Conservation (phyloP, 2,797 vertebrate genomes). For the Moxostoma hubbsi region DNA sequence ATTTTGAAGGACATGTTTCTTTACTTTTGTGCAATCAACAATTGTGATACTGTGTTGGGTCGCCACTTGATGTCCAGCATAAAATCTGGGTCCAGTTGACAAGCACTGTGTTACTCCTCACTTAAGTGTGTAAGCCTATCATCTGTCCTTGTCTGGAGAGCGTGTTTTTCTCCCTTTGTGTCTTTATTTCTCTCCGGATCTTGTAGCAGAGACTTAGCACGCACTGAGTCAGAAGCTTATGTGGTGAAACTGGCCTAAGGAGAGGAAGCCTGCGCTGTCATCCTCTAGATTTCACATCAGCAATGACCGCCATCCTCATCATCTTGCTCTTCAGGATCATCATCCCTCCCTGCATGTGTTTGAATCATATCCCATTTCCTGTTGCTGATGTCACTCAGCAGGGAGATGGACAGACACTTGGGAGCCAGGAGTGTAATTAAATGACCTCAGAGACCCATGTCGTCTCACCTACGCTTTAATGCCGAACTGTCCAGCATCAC, state of each 20-base stretch:
- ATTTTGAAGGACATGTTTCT: no score
- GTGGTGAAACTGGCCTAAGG: conserved; percentile 9
- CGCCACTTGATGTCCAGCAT: background rate
- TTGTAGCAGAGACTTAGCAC: conserved; percentile 2
- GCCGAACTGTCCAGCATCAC: conserved; percentile 1
- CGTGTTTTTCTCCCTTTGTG: background rate
- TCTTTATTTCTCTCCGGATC: background rate
- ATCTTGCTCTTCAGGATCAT: conserved; percentile 27
- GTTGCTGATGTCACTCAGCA: conserved; percentile 12
- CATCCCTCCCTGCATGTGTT: conserved; percentile 21
- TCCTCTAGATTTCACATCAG: conserved; percentile 11
- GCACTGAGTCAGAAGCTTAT: conserved; percentile 4
- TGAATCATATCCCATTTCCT: conserved; percentile 53
- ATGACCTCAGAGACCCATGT: conserved; percentile 17
- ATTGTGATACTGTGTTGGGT: background rate
- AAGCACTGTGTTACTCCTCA: background rate
- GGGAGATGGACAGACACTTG: conserved; percentile 40
- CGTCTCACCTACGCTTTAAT: background rate
- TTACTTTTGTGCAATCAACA: no score
- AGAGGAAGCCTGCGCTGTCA: background rate
- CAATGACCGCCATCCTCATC: conserved; percentile 15
- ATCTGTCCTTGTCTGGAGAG: background rate
- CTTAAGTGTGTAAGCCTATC: background rate
- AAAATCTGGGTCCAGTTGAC: no score
- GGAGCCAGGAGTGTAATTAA: conserved; percentile 17